phyloP scores from a whole-genome alignment of 2,888 invertebrate species.

The Mesorhabditis belari region DNA sequence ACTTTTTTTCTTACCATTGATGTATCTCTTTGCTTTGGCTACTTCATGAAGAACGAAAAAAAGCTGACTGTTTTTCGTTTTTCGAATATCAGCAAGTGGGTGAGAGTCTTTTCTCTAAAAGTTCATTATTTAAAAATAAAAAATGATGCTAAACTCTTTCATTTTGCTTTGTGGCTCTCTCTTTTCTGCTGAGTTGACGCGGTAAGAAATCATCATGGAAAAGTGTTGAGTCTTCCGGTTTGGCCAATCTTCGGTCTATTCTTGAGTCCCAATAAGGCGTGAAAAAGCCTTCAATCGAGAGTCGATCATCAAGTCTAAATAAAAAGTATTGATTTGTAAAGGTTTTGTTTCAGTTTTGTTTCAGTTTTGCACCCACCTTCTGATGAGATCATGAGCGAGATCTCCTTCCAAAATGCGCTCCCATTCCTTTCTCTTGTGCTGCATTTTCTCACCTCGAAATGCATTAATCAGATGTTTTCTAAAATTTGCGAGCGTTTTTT shows the following conservation, averaged over 20 bases:
- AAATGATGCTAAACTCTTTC: too few relatives aligned
- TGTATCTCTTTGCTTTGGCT: background rate
- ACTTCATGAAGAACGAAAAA: background rate
- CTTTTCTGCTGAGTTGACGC: background rate
- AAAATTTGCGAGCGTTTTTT: background rate
- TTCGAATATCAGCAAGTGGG: background rate
- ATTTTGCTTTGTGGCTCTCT: background rate
- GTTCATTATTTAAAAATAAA: too few relatives aligned
- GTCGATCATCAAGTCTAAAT: background rate
- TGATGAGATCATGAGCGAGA: background rate
- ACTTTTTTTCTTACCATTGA: background rate
- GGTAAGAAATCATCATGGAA: background rate
- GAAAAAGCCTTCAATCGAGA: background rate
- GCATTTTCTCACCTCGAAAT: background rate
- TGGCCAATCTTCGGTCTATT: background rate
- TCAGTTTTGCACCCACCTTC: background rate
- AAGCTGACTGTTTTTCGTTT: background rate
- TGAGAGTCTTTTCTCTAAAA: too few relatives aligned
- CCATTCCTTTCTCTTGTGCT: background rate
- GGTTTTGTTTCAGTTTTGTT: background rate
- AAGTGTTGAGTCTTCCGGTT: background rate
- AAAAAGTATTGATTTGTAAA: background rate
- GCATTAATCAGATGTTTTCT: background rate
- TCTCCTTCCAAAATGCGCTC: background rate
- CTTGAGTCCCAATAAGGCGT: background rate